Base-by-base conservation (phyloP, 2,888 invertebrate species). In the Parnassius glacialis region DNA sequence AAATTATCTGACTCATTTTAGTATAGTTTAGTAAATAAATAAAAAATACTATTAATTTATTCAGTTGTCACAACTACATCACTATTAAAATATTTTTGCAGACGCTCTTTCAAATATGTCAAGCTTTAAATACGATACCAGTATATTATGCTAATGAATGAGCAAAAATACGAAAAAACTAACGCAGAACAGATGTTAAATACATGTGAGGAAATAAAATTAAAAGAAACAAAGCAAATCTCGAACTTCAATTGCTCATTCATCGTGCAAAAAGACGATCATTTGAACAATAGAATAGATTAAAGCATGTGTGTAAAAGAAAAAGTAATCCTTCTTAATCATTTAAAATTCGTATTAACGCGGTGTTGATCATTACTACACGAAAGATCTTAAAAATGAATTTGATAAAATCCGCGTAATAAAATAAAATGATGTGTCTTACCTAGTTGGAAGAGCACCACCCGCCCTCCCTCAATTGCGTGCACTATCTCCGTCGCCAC, bases 171-270 rank as follows among this genome's bases (percentile, higher is more conserved):
- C 51, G 56, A 42, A 52, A 52, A 56, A 45, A 45, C 44, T 51
- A 51, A 34, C 13, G 11, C 43, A 12, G 11, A 10, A 10, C 61
- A 62, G 61, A 20, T 62, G 57, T 57, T 62, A 57, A 62, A 57
- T 62, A 62, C 47, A 52, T 43, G 47, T 42, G 47, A 9, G 9
- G 42, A 34, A 48, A 53, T 20, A 42, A 57, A 57, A 43, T 62
- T 52, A 62, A 62, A 62, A 48, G 25, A 48, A 57, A 25, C 12
- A 55, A 52, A 56, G 47, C 42, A 12, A 51, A 20, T 7, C 16
- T 57, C 47, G 25, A 47, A 57, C 20, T 43, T 16, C 13, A 34
- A 53, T 59, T 20, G 61, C 25, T 42, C 53, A 44, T 48, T 48
- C 57, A 43, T n/a, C 2, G 10, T 10, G 48, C 16, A 47, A 57